Base-by-base conservation (phyloP, 1,140 invertebrate species). In the Heliconius nattereri region DNA sequence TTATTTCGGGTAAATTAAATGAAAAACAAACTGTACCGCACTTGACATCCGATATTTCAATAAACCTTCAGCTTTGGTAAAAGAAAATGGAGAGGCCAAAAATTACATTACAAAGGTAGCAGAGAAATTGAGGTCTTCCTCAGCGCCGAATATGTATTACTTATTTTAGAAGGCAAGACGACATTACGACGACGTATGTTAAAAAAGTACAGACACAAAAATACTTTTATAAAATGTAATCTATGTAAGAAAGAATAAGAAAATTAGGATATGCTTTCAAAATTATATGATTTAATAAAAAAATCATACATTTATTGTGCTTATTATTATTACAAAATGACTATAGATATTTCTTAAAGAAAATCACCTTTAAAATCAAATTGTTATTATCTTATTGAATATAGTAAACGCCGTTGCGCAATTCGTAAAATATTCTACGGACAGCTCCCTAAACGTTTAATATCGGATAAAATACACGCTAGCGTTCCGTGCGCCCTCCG, bases 391-490 rank as follows among this genome's bases (percentile, higher is more conserved):
- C 81, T 91, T 89, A 93, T 91, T 87, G 88, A 89, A 91, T 90
- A 91, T 88, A 89, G 87, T 90, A 91, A 89, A 91, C 90, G 87
- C 84, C 85, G 81, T 87, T 81, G 81, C 85, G 89, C 91, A 91
- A 90, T 93, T 89, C 90, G 87, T 90, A 90, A 91, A 91, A 92
- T 92, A 93, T 91, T 93, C 90, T 81, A 78, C 83, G 86, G 84
- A 85, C 83, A 86, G 90, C 86, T 87, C 89, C 91, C 89, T 85
- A 89, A 93, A 88, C 90, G 92, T 92, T 94, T 94, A 93, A 94
- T 94, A 94, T 94, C 87, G 91, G 89, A 94, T 93, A 93, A 90
- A 93, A 93, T 93, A 94, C 87, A 89, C 91, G 89, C 89, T 89
- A 86, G 89, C 89, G 91, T 91, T 87, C 84, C 86, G 84, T 86